A percentile compares a stretch with the other conserved stretches of the same genome.
Evolutionary conservation across 2,888 invertebrate genomes (phyloP).

Genomic region (Pharmacophagus antenor): DNA sequence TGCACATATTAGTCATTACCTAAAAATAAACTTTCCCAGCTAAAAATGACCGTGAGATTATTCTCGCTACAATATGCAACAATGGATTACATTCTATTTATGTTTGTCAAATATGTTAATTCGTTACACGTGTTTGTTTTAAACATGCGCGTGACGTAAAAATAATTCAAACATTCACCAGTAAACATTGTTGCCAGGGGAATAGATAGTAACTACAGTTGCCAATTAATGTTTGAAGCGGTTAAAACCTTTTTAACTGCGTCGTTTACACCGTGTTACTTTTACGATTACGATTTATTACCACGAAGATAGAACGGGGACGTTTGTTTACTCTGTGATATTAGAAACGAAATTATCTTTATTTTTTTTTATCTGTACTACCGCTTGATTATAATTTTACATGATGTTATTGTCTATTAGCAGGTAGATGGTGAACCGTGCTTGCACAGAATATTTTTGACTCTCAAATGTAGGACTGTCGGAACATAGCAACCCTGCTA

Average conservation of each 20-base stretch:
- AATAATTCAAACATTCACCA: background rate
- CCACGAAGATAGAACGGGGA: constrained; percentile 7
- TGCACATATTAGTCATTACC: too few relatives aligned
- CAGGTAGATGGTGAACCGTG: too few relatives aligned
- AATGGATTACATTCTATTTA: background rate
- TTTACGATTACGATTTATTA: constrained; percentile 9
- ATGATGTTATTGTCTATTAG: too few relatives aligned
- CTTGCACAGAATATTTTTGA: too few relatives aligned
- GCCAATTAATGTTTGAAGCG: constrained; percentile 6
- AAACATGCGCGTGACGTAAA: background rate
- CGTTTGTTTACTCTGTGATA: constrained; percentile 15
- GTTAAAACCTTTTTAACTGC: constrained; percentile 8
- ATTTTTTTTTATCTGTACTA: too few relatives aligned
- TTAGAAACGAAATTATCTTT: too few relatives aligned
- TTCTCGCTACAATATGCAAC: background rate
- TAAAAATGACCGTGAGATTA: background rate
- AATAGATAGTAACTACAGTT: constrained; percentile 15
- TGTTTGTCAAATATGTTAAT: background rate
- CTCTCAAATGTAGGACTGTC: too few relatives aligned
- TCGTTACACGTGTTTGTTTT: background rate
- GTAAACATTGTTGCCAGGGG: background rate
- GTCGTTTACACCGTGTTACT: constrained; percentile 2
- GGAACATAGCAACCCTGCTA: too few relatives aligned
- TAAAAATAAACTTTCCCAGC: background rate
- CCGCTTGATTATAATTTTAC: too few relatives aligned